Evolutionary conservation across 2,113 vertebrate species (phyloP).

Genomic region (Seriola aureovittata): DNA sequence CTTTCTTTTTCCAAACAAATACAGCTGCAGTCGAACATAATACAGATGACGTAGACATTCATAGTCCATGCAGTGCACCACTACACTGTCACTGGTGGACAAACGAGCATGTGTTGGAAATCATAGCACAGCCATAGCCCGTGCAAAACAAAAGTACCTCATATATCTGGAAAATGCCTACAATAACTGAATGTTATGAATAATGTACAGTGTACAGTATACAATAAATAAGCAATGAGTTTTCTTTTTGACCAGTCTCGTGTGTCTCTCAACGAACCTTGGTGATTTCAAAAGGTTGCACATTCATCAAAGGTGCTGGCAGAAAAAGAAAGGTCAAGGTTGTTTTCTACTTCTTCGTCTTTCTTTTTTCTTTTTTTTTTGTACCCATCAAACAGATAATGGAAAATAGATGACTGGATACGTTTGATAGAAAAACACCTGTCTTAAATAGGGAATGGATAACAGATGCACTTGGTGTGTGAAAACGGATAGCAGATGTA

Average conservation of each 20-base stretch:
- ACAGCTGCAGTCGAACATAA: conserved; percentile 17
- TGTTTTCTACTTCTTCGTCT: conserved; percentile 12
- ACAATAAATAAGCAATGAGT: conserved; percentile 63
- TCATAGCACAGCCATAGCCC: conserved; percentile 26
- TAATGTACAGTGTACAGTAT: conserved; percentile 54
- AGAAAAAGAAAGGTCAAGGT: conserved; percentile 54
- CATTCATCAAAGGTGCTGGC: conserved; percentile 51
- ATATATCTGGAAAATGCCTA: conserved; percentile 45
- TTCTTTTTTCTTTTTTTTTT: neutral
- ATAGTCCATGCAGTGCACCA: conserved; percentile 18
- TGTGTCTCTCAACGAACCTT: conserved; percentile 40
- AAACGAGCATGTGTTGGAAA: conserved; percentile 44
- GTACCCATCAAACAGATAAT: conserved; percentile 21
- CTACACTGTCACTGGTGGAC: conserved; percentile 22
- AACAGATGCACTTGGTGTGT: conserved; percentile 17
- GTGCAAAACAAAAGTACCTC: conserved; percentile 28
- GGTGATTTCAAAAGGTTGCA: conserved; percentile 41
- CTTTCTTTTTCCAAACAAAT: neutral
- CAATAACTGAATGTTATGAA: conserved; percentile 54
- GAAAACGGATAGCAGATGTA: conserved; percentile 24
- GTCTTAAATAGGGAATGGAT: conserved; percentile 28
- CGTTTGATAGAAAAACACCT: conserved; percentile 26
- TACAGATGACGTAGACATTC: conserved; percentile 16
- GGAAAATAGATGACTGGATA: conserved; percentile 29
- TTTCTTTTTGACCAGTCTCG: conserved; percentile 37